Evolutionary conservation across 2,113 vertebrate genomes (phyloP).

Genomic region (Perccottus glenii): DNA sequence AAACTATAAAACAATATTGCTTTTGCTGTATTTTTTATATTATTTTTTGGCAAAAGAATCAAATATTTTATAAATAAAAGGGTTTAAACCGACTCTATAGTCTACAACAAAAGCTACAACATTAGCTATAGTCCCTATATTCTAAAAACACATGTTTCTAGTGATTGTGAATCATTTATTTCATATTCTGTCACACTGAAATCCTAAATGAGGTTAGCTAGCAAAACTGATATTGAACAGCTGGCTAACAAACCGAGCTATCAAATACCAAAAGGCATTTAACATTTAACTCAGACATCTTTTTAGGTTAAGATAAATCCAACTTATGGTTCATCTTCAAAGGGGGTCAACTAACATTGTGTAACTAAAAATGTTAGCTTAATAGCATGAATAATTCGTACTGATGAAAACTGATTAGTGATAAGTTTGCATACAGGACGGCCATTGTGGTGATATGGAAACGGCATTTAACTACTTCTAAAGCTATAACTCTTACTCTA

Average conservation of each 20-base stretch:
- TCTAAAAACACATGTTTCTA: not conserved
- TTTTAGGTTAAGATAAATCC: not conserved
- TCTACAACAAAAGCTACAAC: too few relatives aligned
- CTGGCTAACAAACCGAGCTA: constrained; percentile 17
- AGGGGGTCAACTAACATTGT: not conserved
- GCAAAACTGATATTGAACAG: constrained; percentile 33
- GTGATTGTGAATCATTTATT: not conserved
- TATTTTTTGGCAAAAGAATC: too few relatives aligned
- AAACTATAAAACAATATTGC: too few relatives aligned
- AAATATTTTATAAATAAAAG: too few relatives aligned
- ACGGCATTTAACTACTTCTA: not conserved
- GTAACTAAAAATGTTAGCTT: constrained; percentile 39
- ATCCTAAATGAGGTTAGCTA: constrained; percentile 22
- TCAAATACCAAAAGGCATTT: not conserved
- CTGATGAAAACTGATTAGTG: constrained; percentile 10
- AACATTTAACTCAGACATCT: not conserved
- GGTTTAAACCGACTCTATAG: too few relatives aligned
- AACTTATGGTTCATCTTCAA: not conserved
- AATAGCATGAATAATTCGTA: constrained; percentile 16
- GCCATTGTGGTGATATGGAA: accelerated
- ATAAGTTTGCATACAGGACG: not conserved
- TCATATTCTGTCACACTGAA: not conserved
- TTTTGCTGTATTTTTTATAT: too few relatives aligned
- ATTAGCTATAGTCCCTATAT: too few relatives aligned
- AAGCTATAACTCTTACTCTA: not conserved